Base-by-base conservation (phyloP, 2,797 vertebrate genomes). In the Lutjanus argentimaculatus region DNA sequence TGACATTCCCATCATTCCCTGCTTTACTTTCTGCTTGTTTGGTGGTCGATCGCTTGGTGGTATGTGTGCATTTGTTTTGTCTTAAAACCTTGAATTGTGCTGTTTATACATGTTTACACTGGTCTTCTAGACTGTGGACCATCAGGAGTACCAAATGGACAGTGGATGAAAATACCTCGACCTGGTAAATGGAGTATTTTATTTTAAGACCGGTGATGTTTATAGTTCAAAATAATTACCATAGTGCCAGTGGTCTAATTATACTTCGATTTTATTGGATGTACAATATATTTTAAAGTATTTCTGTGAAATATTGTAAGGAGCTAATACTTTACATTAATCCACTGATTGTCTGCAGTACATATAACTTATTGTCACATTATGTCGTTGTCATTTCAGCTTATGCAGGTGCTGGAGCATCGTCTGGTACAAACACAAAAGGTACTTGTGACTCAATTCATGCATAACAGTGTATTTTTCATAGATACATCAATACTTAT, bases 111-210 rank as follows among this genome's bases (percentile, higher is more conserved):
- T 63, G 1, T 75, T 71, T 25, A 8, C 16, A 19, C 63, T 46
- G 10, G 11, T 80, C n/a, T 87, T 79, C 12, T 57, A 95, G 93
- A 92, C 79, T 94, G 93, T 84, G 89, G 89, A 76, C 88, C 86
- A 56, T 90, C 90, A 42, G 90, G 90, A 85, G 21, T 84, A 21
- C 85, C 86, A 64, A 90, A 91, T 46, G 92, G 93, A 76, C 94
- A 94, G 25, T 94, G 95, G 93, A 90, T 95, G 86, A 94, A 94
- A 87, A 86, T 92, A 70, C 86, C 91, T 8, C 81, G 84, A 88
- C 85, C 92, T 61, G 93, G 94, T 95, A 91, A 89, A 75, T 42
- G n/a, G 8, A 59, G 8, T 12, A 4, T 53, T 45, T 19, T 14
- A 52, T n/a, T 56, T 51, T 21, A 75, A 49, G 36, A 14, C 7